Base-by-base conservation (phyloP, 2,113 vertebrate species). In the Spilogale gracilis region DNA sequence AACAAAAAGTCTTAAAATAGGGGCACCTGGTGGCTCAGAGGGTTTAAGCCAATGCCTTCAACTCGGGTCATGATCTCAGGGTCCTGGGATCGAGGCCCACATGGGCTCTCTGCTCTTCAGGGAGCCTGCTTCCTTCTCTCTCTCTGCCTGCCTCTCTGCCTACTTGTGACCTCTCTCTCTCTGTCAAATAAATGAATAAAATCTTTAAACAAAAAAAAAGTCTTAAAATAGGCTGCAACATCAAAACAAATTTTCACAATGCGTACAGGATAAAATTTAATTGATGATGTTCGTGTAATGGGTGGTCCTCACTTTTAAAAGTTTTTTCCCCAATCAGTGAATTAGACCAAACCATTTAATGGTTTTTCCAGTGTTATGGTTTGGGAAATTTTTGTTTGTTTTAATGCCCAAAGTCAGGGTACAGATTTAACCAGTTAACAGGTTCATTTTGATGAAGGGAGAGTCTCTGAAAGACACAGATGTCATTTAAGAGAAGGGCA, bases 231-330 rank as follows among this genome's bases (percentile, higher is more conserved):
- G 78, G 48, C 13, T n/a, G 7, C 58, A 89, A 85, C 43, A 89
- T 50, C 69, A 89, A 89, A 82, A 87, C 23, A 76, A 94, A 95
- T 27, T 65, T 93, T 60, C 17, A 21, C 38, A 92, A 85, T 54
- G 32, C 38, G 67, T 25, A 89, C 0, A 60, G 43, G 43, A 58
- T 50, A 82, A 38, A 93, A 83, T 0, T 45, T 17, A 83, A 32
- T 79, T 94, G 50, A 86, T 58, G 71, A 76, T 9, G 5, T 88
- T 81, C n/a, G 45, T 3, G 2, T 69, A 95, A 14, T 2, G 58
- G 23, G 85, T 5, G 76, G 45, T 52, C 78, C 88, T 74, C 38
- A 71, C 48, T 38, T 94, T 52, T 38, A 65, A 81, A 93, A 79
- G 27, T 60, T 32, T 88, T 71, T 94, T 93, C 82, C 10, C 48